Evolutionary conservation across 2,888 invertebrate genomes (phyloP).

Genomic region (Phoenoteleia sp.): DNA sequence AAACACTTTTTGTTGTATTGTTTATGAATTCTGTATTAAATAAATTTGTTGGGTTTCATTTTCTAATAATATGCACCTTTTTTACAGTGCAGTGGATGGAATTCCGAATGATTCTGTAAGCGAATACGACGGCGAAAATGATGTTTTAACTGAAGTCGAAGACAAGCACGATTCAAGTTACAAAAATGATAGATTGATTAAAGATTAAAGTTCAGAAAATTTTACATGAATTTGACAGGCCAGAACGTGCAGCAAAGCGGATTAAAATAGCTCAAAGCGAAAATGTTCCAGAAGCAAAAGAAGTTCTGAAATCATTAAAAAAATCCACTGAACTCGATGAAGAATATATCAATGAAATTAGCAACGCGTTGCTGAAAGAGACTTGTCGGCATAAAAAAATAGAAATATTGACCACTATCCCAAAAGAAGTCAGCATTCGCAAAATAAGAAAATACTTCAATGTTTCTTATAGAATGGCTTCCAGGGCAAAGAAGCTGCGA

Average conservation of each 20-base stretch:
- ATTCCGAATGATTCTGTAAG: background rate
- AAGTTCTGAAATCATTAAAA: background rate
- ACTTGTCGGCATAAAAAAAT: background rate
- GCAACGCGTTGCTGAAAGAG: background rate
- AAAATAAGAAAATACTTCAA: conserved; percentile 21
- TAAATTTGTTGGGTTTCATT: too few species aligned
- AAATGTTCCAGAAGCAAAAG: background rate
- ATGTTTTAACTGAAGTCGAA: background rate
- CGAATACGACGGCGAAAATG: background rate
- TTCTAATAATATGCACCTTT: too few species aligned
- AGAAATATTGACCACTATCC: conserved; percentile 31
- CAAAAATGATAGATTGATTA: background rate
- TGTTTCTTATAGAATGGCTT: conserved; percentile 22
- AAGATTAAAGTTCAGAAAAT: background rate
- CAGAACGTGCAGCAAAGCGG: background rate
- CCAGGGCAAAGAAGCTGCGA: conserved; percentile 23
- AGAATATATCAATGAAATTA: background rate
- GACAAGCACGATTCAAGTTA: background rate
- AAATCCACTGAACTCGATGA: conserved; percentile 1
- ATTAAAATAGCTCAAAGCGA: background rate
- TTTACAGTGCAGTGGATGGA: background rate
- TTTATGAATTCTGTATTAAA: too few species aligned
- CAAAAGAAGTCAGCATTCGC: conserved; percentile 13
- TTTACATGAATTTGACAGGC: background rate
- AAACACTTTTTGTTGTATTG: too few species aligned